Percentiles rank a stretch among this genome's conserved stretches.
These are phyloP conservation scores for Perca flavescens DNA, from an alignment of 2,113 vertebrate species.

Conservation along the genomic window DNA sequence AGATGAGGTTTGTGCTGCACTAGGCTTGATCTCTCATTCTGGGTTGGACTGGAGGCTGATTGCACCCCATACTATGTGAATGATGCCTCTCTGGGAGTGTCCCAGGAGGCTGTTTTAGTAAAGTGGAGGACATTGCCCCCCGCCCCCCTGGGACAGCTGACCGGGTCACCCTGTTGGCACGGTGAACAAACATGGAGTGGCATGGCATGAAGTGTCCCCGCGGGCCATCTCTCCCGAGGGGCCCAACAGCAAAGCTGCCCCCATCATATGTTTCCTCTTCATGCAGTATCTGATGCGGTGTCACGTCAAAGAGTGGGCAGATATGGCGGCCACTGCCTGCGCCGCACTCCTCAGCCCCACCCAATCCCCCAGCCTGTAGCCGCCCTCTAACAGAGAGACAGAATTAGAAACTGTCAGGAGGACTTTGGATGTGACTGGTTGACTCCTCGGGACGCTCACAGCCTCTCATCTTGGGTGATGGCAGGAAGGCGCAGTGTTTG, in stretches of 20 bases:
- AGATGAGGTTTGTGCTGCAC: constrained; percentile 66
- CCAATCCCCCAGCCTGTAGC: constrained; percentile 32
- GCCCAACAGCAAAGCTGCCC: constrained; percentile 46
- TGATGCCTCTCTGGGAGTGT: constrained; percentile 60
- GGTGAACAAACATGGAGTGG: constrained; percentile 75
- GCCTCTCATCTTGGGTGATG: constrained; percentile 42
- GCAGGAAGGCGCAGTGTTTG: constrained; percentile 38
- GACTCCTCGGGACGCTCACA: constrained; percentile 49
- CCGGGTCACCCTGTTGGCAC: constrained; percentile 69
- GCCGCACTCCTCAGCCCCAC: constrained; percentile 19
- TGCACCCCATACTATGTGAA: constrained; percentile 66
- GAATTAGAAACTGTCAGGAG: constrained; percentile 71
- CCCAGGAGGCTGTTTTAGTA: constrained; percentile 58
- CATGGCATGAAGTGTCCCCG: constrained; percentile 71
- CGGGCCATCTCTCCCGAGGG: constrained; percentile 48
- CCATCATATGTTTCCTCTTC: constrained; percentile 29
- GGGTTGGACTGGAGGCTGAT: constrained; percentile 63
- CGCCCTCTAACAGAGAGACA: constrained; percentile 31
- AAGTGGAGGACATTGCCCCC: constrained; percentile 53
- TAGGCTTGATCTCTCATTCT: constrained; percentile 70
- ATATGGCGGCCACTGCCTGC: constrained; percentile 29
- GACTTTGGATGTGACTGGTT: constrained; percentile 51
- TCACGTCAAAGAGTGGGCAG: constrained; percentile 38
- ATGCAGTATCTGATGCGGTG: constrained; percentile 28
- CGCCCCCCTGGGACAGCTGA: constrained; percentile 55